Percentiles rank a stretch among this genome's conserved stretches.
Evolutionary conservation across 2,797 vertebrate genomes (phyloP).

Genomic region (Neosalanx taihuensis): DNA sequence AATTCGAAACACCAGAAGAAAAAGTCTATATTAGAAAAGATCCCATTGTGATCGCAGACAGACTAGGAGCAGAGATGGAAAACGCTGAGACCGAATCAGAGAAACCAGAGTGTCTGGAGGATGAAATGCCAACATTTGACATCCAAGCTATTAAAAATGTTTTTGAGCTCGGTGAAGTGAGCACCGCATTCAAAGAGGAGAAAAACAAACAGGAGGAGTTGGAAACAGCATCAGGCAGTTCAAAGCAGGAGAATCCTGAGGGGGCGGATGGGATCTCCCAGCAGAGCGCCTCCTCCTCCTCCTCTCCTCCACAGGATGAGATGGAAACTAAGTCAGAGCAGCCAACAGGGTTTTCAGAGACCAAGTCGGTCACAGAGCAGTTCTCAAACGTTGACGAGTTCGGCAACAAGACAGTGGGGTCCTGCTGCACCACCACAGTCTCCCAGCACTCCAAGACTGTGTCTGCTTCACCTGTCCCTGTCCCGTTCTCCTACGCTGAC

Average conservation of each 20-base stretch:
- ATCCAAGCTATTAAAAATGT: conserved; percentile 76
- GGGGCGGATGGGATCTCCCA: conserved; percentile 57
- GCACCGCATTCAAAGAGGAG: conserved; percentile 63
- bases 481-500: conserved; percentile 86
- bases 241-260: conserved; percentile 64
- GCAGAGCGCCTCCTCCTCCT: conserved; percentile 61
- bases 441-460: conserved; percentile 66
- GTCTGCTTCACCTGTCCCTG: conserved; percentile 51
- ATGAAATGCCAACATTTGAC: conserved; percentile 72
- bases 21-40: conserved; percentile 62
- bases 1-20: conserved; percentile 70
- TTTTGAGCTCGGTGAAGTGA: conserved; percentile 77
- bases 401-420: conserved; percentile 69
- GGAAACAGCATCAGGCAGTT: conserved; percentile 65
- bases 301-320: conserved; percentile 52
- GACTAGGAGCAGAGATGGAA: conserved; percentile 52
- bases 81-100: conserved; percentile 55
- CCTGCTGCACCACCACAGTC: conserved; percentile 61
- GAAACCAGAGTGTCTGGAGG: conserved; percentile 55
- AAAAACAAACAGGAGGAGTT: conserved; percentile 67
- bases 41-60: conserved; percentile 52
- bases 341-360: conserved; percentile 68
- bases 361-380: conserved; percentile 67
- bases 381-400: conserved; percentile 75
- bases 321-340: conserved; percentile 56